Conservation (phyloP, 2,113 vertebrate species). For the Prochilodus magdalenae region DNA sequence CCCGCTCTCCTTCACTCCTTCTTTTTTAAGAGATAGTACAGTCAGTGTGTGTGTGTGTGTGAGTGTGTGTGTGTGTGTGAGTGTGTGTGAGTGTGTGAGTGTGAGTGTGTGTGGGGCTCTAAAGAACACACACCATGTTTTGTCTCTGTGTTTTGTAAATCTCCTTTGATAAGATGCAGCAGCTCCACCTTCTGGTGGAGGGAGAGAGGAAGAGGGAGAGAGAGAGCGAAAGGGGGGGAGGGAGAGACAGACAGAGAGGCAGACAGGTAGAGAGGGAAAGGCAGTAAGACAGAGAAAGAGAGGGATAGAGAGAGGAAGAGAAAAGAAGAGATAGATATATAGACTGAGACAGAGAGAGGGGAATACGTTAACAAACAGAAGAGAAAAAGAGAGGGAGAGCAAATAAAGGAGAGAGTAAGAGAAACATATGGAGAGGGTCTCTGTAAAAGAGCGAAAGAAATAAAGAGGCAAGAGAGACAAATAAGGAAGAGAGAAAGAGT, state of each 20-base stretch:
- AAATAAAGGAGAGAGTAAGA: neutral
- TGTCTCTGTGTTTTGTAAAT: neutral
- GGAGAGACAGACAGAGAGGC: neutral
- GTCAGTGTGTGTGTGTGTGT: slow-evolving; percentile 56
- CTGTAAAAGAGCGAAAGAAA: neutral
- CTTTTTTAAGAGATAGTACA: slow-evolving; percentile 36
- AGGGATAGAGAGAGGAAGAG: neutral
- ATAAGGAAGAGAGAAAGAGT: neutral
- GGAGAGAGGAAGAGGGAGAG: slow-evolving; percentile 11
- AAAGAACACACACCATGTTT: slow-evolving; percentile 35
- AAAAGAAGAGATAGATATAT: neutral
- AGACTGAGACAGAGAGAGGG: neutral
- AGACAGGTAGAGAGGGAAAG: neutral
- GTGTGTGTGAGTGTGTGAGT: slow-evolving; percentile 22
- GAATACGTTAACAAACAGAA: neutral
- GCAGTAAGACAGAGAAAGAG: neutral
- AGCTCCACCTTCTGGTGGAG: slow-evolving; percentile 80
- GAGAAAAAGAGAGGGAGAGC: fast-evolving
- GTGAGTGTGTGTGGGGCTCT: neutral
- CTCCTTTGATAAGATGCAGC: slow-evolving; percentile 67
- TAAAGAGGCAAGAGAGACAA: slow-evolving; percentile 6
- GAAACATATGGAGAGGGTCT: too few species aligned
- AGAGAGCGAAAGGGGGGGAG: neutral
- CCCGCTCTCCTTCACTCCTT: neutral
- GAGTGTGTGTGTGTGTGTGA: slow-evolving; percentile 46